Evolutionary conservation across 1,140 invertebrate species (phyloP), one percentile per base, ranked within the genome.

Genomic region (Yoshiicerus persimilis): DNA sequence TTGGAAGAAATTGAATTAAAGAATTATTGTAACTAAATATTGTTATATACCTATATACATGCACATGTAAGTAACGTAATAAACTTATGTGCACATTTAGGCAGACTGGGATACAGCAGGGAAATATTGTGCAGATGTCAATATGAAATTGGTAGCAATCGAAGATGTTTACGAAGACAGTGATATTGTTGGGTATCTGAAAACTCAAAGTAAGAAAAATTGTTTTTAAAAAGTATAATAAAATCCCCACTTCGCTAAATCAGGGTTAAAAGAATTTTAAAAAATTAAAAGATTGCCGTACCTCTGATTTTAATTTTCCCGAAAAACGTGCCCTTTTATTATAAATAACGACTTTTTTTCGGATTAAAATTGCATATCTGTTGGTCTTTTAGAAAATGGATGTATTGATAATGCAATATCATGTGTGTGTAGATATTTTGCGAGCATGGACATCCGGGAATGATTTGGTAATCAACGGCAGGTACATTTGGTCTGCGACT

Each of bases 361-460:
- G n/a, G n/a, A n/a, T n/a, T n/a, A n/a, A n/a, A n/a, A n/a, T n/a
- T n/a, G n/a, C n/a, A n/a, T n/a, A n/a, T 64, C 10, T 64, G 11
- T 64, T 23, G 56, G 20, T n/a, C n/a, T n/a, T n/a, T n/a, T n/a
- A n/a, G n/a, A 30, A 23, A 16, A 75, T 20, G 30, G n/a, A 1
- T n/a, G 27, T 36, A 77, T 10, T 16, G 36, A 77, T 36, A n/a
- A 10, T 47, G n/a, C 30, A 80, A 13, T 0, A 41, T 10, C n/a
- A 47, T 47, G 25, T 62, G 6, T 0, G 23, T 23, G 20, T n/a
- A 86, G 56, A 38, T 39, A 86, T 86, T 6, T 34, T 36, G 27
- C 20, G 47, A 84, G 83, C 83, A 6, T 88, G 87, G 87, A 88
- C 87, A 25, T 84, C 77, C 41, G 87, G 80, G 66, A 88, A 88